phyloP scores from a whole-genome alignment of 1,140 invertebrate species.

The Pogonognathellus flavescens region DNA sequence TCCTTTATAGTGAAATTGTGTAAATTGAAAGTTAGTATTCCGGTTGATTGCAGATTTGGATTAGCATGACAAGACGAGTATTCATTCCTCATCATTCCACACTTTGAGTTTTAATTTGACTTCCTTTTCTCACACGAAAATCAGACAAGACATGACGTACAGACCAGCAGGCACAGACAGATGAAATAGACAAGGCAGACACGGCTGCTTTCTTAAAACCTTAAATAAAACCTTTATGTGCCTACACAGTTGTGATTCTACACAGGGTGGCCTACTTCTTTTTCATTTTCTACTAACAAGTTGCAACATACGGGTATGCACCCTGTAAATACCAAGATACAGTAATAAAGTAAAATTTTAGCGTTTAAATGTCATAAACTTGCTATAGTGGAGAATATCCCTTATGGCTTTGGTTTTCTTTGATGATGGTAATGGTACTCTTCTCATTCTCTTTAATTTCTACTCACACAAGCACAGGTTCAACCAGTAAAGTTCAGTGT shows the following conservation, averaged over 20 bases:
- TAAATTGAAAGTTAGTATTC: slow-evolving; percentile 31
- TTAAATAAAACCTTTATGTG: background rate
- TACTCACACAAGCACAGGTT: background rate
- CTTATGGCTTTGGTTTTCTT: slow-evolving; percentile 21
- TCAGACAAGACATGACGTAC: slow-evolving; percentile 34
- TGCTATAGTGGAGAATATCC: background rate
- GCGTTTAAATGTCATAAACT: slow-evolving; percentile 39
- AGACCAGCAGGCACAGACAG: background rate
- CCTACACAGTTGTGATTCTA: background rate
- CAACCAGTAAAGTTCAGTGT: background rate
- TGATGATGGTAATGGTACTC: background rate
- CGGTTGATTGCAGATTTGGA: slow-evolving; percentile 35
- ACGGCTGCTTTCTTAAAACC: background rate
- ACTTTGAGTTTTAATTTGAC: slow-evolving; percentile 31
- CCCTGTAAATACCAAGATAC: background rate
- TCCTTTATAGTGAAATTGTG: background rate
- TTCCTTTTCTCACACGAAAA: slow-evolving; percentile 40
- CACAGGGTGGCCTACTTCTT: background rate
- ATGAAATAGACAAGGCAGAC: too few relatives aligned
- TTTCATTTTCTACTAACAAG: background rate
- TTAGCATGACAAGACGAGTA: background rate
- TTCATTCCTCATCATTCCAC: slow-evolving; percentile 2
- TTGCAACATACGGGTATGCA: too few relatives aligned
- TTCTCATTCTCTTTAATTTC: slow-evolving; percentile 13
- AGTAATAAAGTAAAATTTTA: background rate